These are phyloP conservation scores for Abrostola tripartita DNA, from an alignment of 2,888 invertebrate species.

Conservation along the genomic window DNA sequence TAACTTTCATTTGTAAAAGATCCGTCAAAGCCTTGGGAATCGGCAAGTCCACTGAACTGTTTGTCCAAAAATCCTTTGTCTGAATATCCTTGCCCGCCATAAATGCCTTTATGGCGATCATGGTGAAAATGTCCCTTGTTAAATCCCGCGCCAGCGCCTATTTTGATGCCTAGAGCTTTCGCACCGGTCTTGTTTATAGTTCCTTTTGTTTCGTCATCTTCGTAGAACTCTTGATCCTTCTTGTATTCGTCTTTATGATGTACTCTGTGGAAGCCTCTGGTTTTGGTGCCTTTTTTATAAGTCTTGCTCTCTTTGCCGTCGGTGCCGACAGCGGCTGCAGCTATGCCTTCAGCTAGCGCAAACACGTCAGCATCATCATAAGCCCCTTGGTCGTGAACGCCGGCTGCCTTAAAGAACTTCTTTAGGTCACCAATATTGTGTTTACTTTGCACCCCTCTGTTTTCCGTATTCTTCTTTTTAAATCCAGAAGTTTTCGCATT, in stretches of 20 bases:
- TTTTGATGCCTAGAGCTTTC: constrained; percentile 79
- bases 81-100: constrained; percentile 82
- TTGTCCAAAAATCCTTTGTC: constrained; percentile 86
- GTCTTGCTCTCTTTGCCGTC: constrained; percentile 82
- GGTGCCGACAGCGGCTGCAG: constrained; percentile 74
- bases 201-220: constrained; percentile 86
- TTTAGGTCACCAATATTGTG: constrained; percentile 73
- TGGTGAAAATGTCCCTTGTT: constrained; percentile 77
- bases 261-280: constrained; percentile 87
- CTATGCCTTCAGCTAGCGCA: constrained; percentile 76
- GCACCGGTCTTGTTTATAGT: constrained; percentile 84
- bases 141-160: constrained; percentile 79
- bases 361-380: constrained; percentile 79
- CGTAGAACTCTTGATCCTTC: constrained; percentile 88
- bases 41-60: constrained; percentile 80
- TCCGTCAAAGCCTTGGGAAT: constrained; percentile 79
- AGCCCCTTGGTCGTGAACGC: constrained; percentile 69
- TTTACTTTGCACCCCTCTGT: constrained; percentile 69
- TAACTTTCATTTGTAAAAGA: constrained; percentile 67
- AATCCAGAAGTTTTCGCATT: constrained; percentile 66
- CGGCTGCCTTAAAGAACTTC: constrained; percentile 70
- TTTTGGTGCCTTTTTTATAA: constrained; percentile 87
- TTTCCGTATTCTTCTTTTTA: constrained; percentile 70
- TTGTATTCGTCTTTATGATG: constrained; percentile 90
- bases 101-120: constrained; percentile 80